These are phyloP conservation scores for Anguilla rostrata DNA, from an alignment of 2,113 vertebrate genomes.

Conservation along the genomic window DNA sequence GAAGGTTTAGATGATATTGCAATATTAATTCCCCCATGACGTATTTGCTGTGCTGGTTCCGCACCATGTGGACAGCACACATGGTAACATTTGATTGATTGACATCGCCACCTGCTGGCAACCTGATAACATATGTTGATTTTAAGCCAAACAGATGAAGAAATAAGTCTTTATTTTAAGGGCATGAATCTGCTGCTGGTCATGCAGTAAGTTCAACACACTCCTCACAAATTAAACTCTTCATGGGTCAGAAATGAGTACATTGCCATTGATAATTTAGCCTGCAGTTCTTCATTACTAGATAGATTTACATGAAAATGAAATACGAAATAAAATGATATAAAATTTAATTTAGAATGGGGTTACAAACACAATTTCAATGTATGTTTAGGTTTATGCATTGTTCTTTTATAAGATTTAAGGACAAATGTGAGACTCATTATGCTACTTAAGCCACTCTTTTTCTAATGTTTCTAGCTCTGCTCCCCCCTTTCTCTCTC, in stretches of 20 bases:
- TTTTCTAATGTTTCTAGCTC: too few species aligned
- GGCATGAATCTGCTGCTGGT: neutral
- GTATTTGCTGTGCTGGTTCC: neutral
- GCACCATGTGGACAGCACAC: neutral
- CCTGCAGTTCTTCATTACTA: neutral
- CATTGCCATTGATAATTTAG: neutral
- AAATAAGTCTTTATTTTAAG: neutral
- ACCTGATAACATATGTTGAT: neutral
- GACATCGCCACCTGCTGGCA: conserved; percentile 12
- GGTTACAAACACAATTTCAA: too few species aligned
- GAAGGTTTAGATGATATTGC: neutral
- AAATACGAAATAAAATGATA: too few species aligned
- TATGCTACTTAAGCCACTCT: too few species aligned
- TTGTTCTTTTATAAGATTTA: too few species aligned
- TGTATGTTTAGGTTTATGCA: too few species aligned
- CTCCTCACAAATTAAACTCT: neutral
- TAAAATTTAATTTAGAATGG: too few species aligned
- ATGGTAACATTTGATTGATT: conserved; percentile 16
- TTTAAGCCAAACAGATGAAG: neutral
- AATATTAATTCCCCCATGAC: neutral
- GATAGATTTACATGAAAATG: too few species aligned
- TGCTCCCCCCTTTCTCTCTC: too few species aligned
- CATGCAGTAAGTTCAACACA: neutral
- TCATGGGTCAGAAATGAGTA: too few species aligned
- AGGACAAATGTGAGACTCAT: too few species aligned